A percentile compares a stretch with the other conserved stretches of the same genome.
These are phyloP conservation scores for Epirrhoe alternata DNA, from an alignment of 2,888 invertebrate genomes.

Conservation along the genomic window DNA sequence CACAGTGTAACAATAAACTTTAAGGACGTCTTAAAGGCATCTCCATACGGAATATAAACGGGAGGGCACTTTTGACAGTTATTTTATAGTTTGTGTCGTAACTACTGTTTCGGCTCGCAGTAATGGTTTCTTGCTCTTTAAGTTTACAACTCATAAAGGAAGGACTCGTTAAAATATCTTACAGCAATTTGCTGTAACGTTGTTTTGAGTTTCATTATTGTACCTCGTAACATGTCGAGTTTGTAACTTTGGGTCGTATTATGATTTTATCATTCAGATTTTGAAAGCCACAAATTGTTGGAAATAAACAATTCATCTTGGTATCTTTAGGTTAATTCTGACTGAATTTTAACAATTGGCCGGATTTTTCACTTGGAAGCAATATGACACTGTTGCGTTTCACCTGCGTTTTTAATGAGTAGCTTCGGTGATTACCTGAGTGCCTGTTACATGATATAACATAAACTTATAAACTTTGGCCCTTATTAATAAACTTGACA, in stretches of 20 bases:
- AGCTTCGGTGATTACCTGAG: too few species aligned
- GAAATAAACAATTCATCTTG: background rate
- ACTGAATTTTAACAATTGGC: too few species aligned
- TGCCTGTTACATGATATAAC: too few species aligned
- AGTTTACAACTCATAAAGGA: conserved; percentile 33
- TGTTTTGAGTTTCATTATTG: conserved; percentile 26
- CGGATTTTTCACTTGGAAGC: too few species aligned
- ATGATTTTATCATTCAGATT: conserved; percentile 6
- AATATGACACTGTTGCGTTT: too few species aligned
- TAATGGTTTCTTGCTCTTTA: conserved; percentile 25
- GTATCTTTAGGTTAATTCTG: too few species aligned
- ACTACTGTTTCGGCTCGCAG: conserved; percentile 22
- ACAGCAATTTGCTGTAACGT: conserved; percentile 30
- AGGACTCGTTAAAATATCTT: conserved; percentile 32
- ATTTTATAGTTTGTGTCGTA: conserved; percentile 29
- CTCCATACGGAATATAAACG: conserved; percentile 9
- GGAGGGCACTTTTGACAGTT: conserved; percentile 26
- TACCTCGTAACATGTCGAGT: conserved; percentile 3
- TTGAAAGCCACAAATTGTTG: background rate
- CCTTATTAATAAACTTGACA: too few species aligned
- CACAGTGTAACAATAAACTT: conserved; percentile 5
- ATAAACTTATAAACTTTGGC: too few species aligned
- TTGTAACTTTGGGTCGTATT: conserved; percentile 3
- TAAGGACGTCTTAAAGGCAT: conserved; percentile 13
- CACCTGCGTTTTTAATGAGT: too few species aligned